phyloP scores from a whole-genome alignment of 2,113 vertebrate species.

The Protomyctophum bolini region DNA sequence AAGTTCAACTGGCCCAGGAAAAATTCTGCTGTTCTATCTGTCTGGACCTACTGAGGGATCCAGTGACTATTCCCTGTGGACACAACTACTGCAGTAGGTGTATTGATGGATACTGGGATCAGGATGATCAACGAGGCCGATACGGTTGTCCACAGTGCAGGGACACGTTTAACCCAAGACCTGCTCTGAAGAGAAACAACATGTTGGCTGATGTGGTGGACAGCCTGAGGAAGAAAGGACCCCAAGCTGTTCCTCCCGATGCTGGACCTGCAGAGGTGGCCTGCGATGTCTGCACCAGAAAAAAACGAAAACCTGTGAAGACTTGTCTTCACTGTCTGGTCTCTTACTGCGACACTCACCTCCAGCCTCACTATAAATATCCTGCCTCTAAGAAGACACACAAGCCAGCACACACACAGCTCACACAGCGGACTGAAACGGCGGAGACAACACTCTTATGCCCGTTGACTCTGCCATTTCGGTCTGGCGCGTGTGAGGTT shows the following conservation, averaged over 20 bases:
- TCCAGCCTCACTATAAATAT: not conserved
- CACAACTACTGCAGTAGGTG: constrained; percentile 4
- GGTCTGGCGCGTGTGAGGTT: constrained; percentile 70
- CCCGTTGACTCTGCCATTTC: too few relatives aligned
- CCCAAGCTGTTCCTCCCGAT: too few relatives aligned
- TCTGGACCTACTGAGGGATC: constrained; percentile 13
- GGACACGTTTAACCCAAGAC: not conserved
- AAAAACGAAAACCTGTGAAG: too few relatives aligned
- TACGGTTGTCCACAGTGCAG: not conserved
- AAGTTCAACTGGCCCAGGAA: not conserved
- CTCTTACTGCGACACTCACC: too few relatives aligned
- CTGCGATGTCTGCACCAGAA: too few relatives aligned
- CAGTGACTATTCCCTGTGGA: not conserved
- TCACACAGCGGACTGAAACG: too few relatives aligned
- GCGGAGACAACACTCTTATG: too few relatives aligned
- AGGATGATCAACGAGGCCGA: not conserved
- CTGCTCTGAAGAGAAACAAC: not conserved
- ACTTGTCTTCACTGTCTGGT: too few relatives aligned
- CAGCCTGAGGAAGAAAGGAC: too few relatives aligned
- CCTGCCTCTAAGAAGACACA: not conserved
- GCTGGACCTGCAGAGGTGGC: too few relatives aligned
- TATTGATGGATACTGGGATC: not conserved
- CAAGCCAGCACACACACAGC: not conserved
- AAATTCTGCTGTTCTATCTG: not conserved
- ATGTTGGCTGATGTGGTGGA: too few relatives aligned